Evolutionary conservation across 2,888 invertebrate genomes (phyloP).

Genomic region (Synanthedon tipuliformis): DNA sequence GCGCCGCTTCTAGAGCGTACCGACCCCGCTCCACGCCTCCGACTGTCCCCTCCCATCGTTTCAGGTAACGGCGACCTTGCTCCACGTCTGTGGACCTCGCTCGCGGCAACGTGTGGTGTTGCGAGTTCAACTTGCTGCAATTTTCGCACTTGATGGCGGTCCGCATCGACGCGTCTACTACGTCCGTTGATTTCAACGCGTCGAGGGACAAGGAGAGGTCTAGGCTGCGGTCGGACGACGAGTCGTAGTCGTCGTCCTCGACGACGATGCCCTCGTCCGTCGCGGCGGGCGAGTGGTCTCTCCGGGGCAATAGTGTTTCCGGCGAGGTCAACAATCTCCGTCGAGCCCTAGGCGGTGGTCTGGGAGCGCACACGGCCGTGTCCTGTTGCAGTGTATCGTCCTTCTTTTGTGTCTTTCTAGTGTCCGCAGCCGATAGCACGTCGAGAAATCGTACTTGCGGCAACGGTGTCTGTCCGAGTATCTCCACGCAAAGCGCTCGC

Average conservation of each 20-base stretch:
- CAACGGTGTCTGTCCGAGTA: constrained; percentile 80
- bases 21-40: constrained; percentile 54
- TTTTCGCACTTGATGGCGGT: constrained; percentile 60
- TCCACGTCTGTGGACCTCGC: constrained; percentile 47
- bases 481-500: constrained; percentile 78
- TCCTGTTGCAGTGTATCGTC: constrained; percentile 34
- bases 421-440: constrained; percentile 73
- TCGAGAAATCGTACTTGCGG: constrained; percentile 79
- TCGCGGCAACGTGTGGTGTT: constrained; percentile 58
- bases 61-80: constrained; percentile 54
- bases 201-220: constrained; percentile 56
- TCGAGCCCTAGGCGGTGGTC: constrained; percentile 57
- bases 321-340: constrained; percentile 48
- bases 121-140: constrained; percentile 52
- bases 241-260: constrained; percentile 68
- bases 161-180: constrained; percentile 50
- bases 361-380: constrained; percentile 45
- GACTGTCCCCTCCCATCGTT: constrained; percentile 57
- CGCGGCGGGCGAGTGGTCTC: constrained; percentile 62
- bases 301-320: constrained; percentile 47
- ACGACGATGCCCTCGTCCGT: constrained; percentile 68
- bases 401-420: constrained; percentile 51
- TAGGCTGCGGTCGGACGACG: constrained; percentile 69
- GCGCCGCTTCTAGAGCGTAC: constrained; percentile 50
- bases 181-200: constrained; percentile 51